phyloP scores from a whole-genome alignment of 2,888 invertebrate genomes.

The Crematogaster levior region DNA sequence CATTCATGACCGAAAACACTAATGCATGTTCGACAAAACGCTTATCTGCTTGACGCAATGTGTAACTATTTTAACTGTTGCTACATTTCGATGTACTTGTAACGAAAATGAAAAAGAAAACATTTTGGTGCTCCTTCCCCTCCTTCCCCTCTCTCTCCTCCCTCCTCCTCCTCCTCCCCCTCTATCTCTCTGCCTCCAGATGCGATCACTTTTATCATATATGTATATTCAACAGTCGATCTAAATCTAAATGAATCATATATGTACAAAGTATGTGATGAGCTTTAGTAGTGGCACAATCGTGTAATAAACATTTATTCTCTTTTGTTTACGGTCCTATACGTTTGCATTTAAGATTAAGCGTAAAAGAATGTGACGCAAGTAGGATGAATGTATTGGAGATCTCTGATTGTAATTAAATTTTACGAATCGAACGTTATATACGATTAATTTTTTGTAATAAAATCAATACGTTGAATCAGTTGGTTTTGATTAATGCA shows the following conservation, averaged over 20 bases:
- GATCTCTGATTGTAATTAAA: slow-evolving; percentile 10
- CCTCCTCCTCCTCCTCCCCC: neutral
- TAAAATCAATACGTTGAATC: neutral
- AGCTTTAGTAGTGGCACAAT: neutral
- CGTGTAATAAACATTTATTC: neutral
- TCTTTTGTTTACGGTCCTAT: neutral
- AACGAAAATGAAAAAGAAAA: slow-evolving; percentile 26
- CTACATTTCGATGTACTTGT: slow-evolving; percentile 34
- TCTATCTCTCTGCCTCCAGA: neutral
- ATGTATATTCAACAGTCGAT: slow-evolving; percentile 9
- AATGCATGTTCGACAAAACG: slow-evolving; percentile 6
- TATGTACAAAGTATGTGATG: slow-evolving; percentile 5
- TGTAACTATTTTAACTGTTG: slow-evolving; percentile 35
- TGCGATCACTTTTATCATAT: neutral
- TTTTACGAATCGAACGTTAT: slow-evolving; percentile 16
- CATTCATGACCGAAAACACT: neutral
- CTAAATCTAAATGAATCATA: neutral
- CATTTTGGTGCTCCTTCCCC: too few relatives aligned
- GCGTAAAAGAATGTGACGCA: neutral
- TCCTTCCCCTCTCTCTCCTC: slow-evolving; percentile 2
- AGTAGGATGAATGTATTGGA: neutral
- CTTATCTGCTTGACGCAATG: slow-evolving; percentile 34
- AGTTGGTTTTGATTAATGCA: neutral
- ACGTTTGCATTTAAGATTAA: neutral
- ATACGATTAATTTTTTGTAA: slow-evolving; percentile 14